Evolutionary conservation across 2,797 vertebrate species (phyloP).

Genomic region (Enteromius argenteus): DNA sequence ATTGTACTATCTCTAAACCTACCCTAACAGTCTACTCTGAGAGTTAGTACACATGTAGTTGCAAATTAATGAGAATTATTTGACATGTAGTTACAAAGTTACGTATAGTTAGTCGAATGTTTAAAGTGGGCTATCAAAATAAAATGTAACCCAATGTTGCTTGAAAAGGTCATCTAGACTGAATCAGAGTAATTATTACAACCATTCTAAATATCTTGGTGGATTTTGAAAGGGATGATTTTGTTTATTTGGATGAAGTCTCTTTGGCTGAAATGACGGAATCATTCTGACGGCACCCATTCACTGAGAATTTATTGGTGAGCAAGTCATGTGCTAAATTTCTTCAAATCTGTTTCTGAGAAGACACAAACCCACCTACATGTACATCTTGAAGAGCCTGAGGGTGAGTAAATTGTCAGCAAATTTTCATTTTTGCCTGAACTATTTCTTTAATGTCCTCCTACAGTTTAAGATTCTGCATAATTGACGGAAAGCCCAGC

Average conservation of each 20-base stretch:
- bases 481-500: slow-evolving; percentile 5
- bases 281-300: not conserved
- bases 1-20: too few relatives aligned
- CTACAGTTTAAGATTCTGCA: not conserved
- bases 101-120: too few relatives aligned
- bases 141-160: not conserved
- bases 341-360: not conserved
- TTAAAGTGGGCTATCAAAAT: too few relatives aligned
- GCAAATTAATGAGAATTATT: too few relatives aligned
- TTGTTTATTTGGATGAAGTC: too few relatives aligned
- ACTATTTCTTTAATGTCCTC: not conserved
- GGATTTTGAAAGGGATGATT: not conserved
- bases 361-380: not conserved
- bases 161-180: not conserved
- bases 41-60: too few relatives aligned
- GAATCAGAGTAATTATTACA: not conserved
- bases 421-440: not conserved
- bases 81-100: too few relatives aligned
- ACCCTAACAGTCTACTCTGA: too few relatives aligned
- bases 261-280: too few relatives aligned
- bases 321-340: not conserved
- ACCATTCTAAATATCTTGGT: not conserved
- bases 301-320: not conserved
- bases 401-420: not conserved
- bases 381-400: not conserved